These are phyloP conservation scores for Sebastes hubbsi DNA, from an alignment of 2,797 vertebrate species.

Conservation along the genomic window DNA sequence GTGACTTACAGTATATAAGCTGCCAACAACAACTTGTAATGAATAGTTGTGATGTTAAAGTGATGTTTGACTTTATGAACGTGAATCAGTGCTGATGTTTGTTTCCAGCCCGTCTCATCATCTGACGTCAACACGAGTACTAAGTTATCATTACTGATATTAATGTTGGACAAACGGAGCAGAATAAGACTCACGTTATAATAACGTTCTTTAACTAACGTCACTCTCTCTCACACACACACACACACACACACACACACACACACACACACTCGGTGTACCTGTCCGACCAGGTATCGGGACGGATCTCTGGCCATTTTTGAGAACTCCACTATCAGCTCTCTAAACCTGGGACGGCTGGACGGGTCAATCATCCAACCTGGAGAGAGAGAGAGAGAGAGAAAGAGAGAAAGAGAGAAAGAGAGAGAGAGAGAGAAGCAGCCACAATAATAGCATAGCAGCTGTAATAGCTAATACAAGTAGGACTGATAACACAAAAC, in stretches of 20 bases:
- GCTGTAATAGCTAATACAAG: too few species aligned
- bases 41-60: too few species aligned
- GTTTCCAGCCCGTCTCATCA: not conserved
- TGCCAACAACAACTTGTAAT: too few species aligned
- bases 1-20: too few species aligned
- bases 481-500: too few species aligned
- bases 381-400: constrained; percentile 46
- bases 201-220: not conserved
- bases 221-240: not conserved
- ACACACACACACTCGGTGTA: constrained; percentile 54
- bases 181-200: not conserved
- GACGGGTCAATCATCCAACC: constrained; percentile 98
- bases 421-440: too few species aligned
- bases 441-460: too few species aligned
- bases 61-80: too few species aligned
- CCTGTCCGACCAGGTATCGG: constrained; percentile 94
- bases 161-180: not conserved
- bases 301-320: constrained; percentile 95
- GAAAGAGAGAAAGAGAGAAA: too few species aligned
- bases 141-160: not conserved
- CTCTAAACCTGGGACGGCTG: constrained; percentile 91
- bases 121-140: not conserved
- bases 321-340: constrained; percentile 90
- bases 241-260: not conserved
- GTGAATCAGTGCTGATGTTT: too few species aligned